Base-by-base conservation (phyloP, 2,888 invertebrate genomes). In the Mermis nigrescens region DNA sequence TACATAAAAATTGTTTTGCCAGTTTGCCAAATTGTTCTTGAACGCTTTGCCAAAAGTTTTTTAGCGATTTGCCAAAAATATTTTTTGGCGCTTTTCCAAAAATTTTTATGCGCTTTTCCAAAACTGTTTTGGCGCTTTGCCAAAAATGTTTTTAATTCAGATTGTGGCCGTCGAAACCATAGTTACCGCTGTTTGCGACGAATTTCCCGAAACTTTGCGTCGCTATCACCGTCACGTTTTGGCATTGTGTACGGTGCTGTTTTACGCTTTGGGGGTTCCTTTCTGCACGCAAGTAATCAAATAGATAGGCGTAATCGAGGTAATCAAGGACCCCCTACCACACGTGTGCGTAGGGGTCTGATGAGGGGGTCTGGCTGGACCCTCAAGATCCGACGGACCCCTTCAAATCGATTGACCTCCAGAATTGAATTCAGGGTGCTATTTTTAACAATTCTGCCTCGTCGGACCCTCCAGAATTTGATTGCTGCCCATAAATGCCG, bases 91-190 rank as follows among this genome's bases (percentile, higher is more conserved):
- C 22, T 22, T 22, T 51, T 51, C 7, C 22, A 22, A 15, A 51
- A 15, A 7, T 15, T 51, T 26, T 7, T 26, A 51, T 26, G 12
- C 12, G 52, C 7, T 7, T 15, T 51, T 7, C 7, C 7, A 28
- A n/a, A 51, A 22, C 52, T 22, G 45, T n/a, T 45, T 45, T n/a
- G 12, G 45, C 45, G 12, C 45, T 45, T n/a, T n/a, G n/a, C n/a
- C n/a, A n/a, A n/a, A n/a, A n/a, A n/a, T n/a, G 22, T 27, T 31
- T 54, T 54, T 54, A 27, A 66, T 65, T 28, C 68, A 76, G 75
- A 75, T 78, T 67, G 77, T 77, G 61, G 72, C 77, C 29, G 74
- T 79, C 60, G 78, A 78, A 61, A 78, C 78, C 1, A 76, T 79
- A 15, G 78, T 78, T 38, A 78, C 79, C 1, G 77, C 78, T 1